A percentile compares a stretch with the other conserved stretches of the same genome.
phyloP scores from a whole-genome alignment of 2,888 invertebrate species.

The Agriopis marginaria region DNA sequence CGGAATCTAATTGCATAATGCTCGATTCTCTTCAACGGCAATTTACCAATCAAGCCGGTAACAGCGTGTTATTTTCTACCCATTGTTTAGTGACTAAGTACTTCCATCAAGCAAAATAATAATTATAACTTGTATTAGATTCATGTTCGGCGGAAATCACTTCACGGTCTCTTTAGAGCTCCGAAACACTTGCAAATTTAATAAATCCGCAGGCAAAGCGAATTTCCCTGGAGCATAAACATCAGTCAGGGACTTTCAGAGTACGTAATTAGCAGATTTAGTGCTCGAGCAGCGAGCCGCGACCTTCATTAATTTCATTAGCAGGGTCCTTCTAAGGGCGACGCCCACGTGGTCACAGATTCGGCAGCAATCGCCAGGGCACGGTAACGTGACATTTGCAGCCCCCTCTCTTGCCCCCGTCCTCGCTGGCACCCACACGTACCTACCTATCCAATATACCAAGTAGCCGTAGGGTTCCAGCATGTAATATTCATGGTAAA shows the following conservation, averaged over 20 bases:
- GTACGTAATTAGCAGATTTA: conserved; percentile 49
- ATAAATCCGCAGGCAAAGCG: conserved; percentile 31
- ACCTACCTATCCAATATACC: conserved; percentile 56
- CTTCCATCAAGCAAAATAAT: too few relatives aligned
- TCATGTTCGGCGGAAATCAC: conserved; percentile 5
- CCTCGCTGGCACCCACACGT: conserved; percentile 53
- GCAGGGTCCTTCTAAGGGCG: conserved; percentile 52
- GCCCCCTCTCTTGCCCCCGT: conserved; percentile 44
- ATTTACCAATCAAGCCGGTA: conserved; percentile 15
- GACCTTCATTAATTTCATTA: conserved; percentile 67
- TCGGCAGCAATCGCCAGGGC: conserved; percentile 28
- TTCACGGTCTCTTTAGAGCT: neutral
- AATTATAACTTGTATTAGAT: neutral
- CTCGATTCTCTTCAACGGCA: conserved; percentile 8
- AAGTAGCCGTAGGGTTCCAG: conserved; percentile 50
- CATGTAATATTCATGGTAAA: conserved; percentile 28
- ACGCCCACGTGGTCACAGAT: conserved; percentile 55
- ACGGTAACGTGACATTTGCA: conserved; percentile 68
- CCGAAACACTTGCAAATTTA: conserved; percentile 29
- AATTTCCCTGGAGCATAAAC: conserved; percentile 31
- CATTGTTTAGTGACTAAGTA: neutral
- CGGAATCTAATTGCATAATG: conserved; percentile 43
- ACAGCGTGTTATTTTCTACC: neutral
- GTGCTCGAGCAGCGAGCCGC: conserved; percentile 43
- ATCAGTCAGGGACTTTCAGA: conserved; percentile 34